A percentile compares a stretch with the other conserved stretches of the same genome.
Conservation (phyloP, 2,797 vertebrate genomes). For the Poeciliopsis infans region DNA sequence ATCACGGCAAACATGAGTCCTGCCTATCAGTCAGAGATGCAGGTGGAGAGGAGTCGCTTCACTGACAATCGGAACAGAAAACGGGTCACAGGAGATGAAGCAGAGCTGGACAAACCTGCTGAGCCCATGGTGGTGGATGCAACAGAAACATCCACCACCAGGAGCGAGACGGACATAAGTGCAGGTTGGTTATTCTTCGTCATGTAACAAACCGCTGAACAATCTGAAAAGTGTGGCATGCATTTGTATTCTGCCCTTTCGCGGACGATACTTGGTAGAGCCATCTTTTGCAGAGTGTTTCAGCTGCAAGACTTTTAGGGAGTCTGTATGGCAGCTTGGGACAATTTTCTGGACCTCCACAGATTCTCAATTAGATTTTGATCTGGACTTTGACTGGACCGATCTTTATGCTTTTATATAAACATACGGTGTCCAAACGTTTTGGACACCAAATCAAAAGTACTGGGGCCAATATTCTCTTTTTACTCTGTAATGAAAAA, state of each 20-base stretch:
- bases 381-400: background rate
- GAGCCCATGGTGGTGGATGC: conserved; percentile 56
- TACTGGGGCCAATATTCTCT: background rate
- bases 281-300: too few species aligned
- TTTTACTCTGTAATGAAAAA: background rate
- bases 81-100: conserved; percentile 16
- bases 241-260: too few species aligned
- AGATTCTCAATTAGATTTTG: background rate
- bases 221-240: background rate
- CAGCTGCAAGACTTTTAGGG: too few species aligned
- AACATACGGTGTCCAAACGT: background rate
- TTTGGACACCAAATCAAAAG: background rate
- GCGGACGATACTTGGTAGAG: background rate
- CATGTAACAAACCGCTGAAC: background rate
- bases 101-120: conserved; percentile 25
- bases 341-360: background rate
- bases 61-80: conserved; percentile 17
- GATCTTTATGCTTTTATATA: background rate
- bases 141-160: conserved; percentile 27
- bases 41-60: conserved; percentile 12
- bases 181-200: conserved; percentile 54
- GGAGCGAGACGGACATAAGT: conserved; percentile 50
- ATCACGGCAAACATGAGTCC: conserved; percentile 7
- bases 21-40: conserved; percentile 24
- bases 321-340: background rate